Percentiles rank a stretch among this genome's conserved stretches.
phyloP scores from a whole-genome alignment of 2,888 invertebrate species.

The Lumbricus terrestris region DNA sequence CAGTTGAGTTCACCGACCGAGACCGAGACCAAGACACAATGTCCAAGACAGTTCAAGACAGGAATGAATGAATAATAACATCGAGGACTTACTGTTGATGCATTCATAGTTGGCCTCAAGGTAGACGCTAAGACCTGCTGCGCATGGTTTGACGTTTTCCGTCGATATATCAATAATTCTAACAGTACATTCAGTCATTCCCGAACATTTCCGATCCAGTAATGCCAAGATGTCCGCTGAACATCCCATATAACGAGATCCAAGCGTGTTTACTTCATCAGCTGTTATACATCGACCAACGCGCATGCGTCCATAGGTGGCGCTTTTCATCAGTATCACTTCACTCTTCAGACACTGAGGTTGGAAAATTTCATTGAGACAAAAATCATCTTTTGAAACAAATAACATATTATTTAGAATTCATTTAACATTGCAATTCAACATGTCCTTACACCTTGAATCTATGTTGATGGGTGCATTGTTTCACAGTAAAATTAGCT shows the following conservation, averaged over 20 bases:
- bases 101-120: constrained; percentile 24
- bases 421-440: too few species aligned
- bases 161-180: neutral
- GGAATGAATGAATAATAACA: neutral
- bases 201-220: constrained; percentile 24
- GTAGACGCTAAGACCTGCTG: constrained; percentile 12
- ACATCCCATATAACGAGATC: constrained; percentile 20
- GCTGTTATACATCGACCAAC: neutral
- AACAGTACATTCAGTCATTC: constrained; percentile 11
- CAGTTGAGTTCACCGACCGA: too few species aligned
- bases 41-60: too few species aligned
- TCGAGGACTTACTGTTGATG: neutral
- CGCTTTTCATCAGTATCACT: too few species aligned
- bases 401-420: too few species aligned
- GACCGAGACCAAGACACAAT: too few species aligned
- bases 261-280: neutral
- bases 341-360: neutral
- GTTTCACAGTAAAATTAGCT: too few species aligned
- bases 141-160: constrained; percentile 10
- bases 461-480: too few species aligned
- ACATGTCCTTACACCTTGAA: too few species aligned
- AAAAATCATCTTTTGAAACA: neutral
- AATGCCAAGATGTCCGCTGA: constrained; percentile 15
- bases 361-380: neutral
- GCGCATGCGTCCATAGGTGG: constrained; percentile 17